Percentiles rank a stretch among this genome's conserved stretches.
These are phyloP conservation scores for Microcebus tavaratra DNA, from an alignment of 2,113 vertebrate species.

Conservation along the genomic window DNA sequence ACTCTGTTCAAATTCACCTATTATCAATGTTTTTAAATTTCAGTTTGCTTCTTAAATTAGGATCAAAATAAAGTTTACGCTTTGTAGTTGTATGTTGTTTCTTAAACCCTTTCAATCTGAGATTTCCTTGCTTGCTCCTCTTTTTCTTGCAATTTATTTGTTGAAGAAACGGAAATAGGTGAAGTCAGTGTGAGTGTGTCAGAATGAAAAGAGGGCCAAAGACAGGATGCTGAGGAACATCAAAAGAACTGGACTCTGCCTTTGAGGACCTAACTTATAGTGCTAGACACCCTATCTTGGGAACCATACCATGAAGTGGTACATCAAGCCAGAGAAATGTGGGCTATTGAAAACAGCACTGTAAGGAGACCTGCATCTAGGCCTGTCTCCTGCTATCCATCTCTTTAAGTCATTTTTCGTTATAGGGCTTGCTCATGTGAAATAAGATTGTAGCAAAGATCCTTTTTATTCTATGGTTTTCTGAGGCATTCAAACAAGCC, in stretches of 20 bases:
- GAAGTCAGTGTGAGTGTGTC: not conserved
- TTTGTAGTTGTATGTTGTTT: not conserved
- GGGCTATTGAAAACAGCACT: not conserved
- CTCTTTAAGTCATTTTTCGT: not conserved
- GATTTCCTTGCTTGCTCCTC: not conserved
- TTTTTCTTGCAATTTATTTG: not conserved
- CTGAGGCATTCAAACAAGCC: not conserved
- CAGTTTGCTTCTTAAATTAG: not conserved
- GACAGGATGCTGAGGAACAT: not conserved
- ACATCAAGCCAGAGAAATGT: not conserved
- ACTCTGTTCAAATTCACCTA: not conserved
- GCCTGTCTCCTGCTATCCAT: not conserved
- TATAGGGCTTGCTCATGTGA: not conserved
- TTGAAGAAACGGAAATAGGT: not conserved
- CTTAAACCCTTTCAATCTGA: not conserved
- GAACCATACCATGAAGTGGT: not conserved
- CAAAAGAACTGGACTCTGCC: not conserved
- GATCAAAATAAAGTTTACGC: not conserved
- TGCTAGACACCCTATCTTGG: not conserved
- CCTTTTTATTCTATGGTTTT: conserved; percentile 1
- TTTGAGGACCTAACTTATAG: not conserved
- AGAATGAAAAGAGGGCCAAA: not conserved
- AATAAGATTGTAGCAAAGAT: not conserved
- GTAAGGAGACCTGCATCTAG: not conserved
- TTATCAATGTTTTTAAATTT: not conserved